phyloP scores from a whole-genome alignment of 2,888 invertebrate genomes.

The Pycnomerus fuliginosus region DNA sequence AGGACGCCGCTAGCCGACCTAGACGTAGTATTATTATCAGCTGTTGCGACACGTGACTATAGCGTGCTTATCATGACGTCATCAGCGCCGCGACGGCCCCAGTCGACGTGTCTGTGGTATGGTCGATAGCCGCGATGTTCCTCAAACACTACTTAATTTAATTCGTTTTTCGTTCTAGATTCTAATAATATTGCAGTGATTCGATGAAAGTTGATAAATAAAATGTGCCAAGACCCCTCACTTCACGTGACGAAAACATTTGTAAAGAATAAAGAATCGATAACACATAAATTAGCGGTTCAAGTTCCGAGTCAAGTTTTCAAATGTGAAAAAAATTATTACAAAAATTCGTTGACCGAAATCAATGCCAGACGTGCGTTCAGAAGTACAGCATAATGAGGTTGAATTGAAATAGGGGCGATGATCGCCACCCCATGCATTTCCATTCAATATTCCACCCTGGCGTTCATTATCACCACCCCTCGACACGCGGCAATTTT shows the following conservation, averaged over 20 bases:
- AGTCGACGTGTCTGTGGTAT: slow-evolving; percentile 26
- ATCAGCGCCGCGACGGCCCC: slow-evolving; percentile 33
- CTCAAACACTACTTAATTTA: slow-evolving; percentile 14
- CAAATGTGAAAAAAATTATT: not conserved
- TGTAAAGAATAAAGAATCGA: too few species aligned
- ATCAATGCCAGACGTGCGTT: slow-evolving; percentile 33
- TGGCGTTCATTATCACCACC: slow-evolving; percentile 26
- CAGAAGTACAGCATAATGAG: slow-evolving; percentile 29
- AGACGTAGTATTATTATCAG: slow-evolving; percentile 26
- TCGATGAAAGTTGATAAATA: not conserved
- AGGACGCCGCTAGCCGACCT: slow-evolving; percentile 4
- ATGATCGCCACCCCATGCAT: slow-evolving; percentile 28
- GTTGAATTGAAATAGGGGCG: slow-evolving; percentile 27
- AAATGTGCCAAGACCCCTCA: not conserved
- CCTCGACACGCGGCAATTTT: slow-evolving; percentile 27
- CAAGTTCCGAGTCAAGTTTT: not conserved
- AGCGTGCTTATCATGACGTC: slow-evolving; percentile 31
- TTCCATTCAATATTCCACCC: slow-evolving; percentile 31
- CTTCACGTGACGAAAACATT: not conserved
- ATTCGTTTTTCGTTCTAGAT: too few species aligned
- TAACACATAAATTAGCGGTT: too few species aligned
- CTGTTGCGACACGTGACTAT: slow-evolving; percentile 31
- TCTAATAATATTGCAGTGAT: too few species aligned
- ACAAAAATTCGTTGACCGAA: slow-evolving; percentile 11
- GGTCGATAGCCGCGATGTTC: slow-evolving; percentile 27